Evolutionary conservation across 2,113 vertebrate species (phyloP).

Genomic region (Tamias sibiricus): DNA sequence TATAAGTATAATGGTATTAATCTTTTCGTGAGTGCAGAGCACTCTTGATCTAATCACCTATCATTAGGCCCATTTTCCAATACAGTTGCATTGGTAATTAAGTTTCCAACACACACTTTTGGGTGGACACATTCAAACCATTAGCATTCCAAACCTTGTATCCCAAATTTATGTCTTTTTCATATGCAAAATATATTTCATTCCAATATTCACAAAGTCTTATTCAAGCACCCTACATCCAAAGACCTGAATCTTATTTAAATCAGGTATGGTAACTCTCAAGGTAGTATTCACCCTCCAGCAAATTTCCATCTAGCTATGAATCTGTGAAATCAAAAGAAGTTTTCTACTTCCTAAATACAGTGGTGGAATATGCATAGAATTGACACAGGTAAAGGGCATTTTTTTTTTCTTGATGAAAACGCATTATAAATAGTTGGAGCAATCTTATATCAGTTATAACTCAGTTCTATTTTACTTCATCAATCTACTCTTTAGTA

Average conservation of each 20-base stretch:
- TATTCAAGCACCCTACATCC: neutral
- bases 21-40: neutral
- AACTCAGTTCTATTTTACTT: slow-evolving; percentile 13
- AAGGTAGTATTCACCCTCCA: too few species aligned
- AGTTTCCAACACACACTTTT: neutral
- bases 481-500: neutral
- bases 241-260: neutral
- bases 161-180: neutral
- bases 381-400: neutral
- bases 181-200: neutral
- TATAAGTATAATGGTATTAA: neutral
- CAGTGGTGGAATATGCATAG: too few species aligned
- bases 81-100: neutral
- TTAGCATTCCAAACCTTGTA: neutral
- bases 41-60: neutral
- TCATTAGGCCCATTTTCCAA: neutral
- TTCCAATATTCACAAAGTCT: neutral
- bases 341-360: neutral
- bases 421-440: neutral
- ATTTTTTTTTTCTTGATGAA: neutral
- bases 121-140: too few species aligned
- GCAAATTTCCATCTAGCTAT: neutral
- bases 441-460: neutral
- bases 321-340: neutral
- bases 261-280: neutral